Percentiles rank a stretch among this genome's conserved stretches.
Evolutionary conservation across 2,888 invertebrate species (phyloP).

Genomic region (Nyleta sp.): DNA sequence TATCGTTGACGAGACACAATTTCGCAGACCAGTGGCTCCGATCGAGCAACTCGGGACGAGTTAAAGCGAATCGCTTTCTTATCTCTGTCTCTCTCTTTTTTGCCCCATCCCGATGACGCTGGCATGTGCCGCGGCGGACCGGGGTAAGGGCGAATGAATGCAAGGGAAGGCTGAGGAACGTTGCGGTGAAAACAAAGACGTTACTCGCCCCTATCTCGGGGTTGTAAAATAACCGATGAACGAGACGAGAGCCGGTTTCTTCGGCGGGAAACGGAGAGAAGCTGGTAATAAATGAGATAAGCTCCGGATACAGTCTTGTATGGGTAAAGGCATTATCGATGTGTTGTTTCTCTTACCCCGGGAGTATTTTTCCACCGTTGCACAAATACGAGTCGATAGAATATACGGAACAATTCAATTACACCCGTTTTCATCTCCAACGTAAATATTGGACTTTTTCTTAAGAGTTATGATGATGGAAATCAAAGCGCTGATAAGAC

Average conservation of each 20-base stretch:
- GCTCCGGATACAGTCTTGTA: slow-evolving; percentile 73
- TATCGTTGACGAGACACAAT: slow-evolving; percentile 46
- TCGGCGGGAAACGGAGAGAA: slow-evolving; percentile 63
- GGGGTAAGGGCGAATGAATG: slow-evolving; percentile 31
- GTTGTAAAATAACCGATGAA: slow-evolving; percentile 82
- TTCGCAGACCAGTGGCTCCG: slow-evolving; percentile 55
- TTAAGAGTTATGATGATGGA: slow-evolving; percentile 15
- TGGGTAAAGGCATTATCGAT: slow-evolving; percentile 73
- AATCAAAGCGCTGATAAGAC: slow-evolving; percentile 2
- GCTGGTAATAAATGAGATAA: slow-evolving; percentile 80
- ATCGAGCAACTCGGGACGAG: slow-evolving; percentile 27
- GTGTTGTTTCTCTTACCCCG: slow-evolving; percentile 65
- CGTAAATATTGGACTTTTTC: slow-evolving; percentile 31
- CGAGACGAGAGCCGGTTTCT: slow-evolving; percentile 72
- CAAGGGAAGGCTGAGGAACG: slow-evolving; percentile 56
- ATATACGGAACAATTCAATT: slow-evolving; percentile 69
- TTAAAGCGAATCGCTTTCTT: slow-evolving; percentile 46
- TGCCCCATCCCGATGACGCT: slow-evolving; percentile 32
- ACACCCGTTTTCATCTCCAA: slow-evolving; percentile 23
- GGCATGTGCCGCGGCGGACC: slow-evolving; percentile 9
- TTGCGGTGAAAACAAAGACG: slow-evolving; percentile 81
- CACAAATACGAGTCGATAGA: slow-evolving; percentile 43
- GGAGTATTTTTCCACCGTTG: slow-evolving; percentile 48
- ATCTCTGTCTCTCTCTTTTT: slow-evolving; percentile 39
- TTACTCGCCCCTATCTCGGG: slow-evolving; percentile 78